A percentile compares a stretch with the other conserved stretches of the same genome.
phyloP scores from a whole-genome alignment of 2,113 vertebrate species.

The Parotia lawesii region DNA sequence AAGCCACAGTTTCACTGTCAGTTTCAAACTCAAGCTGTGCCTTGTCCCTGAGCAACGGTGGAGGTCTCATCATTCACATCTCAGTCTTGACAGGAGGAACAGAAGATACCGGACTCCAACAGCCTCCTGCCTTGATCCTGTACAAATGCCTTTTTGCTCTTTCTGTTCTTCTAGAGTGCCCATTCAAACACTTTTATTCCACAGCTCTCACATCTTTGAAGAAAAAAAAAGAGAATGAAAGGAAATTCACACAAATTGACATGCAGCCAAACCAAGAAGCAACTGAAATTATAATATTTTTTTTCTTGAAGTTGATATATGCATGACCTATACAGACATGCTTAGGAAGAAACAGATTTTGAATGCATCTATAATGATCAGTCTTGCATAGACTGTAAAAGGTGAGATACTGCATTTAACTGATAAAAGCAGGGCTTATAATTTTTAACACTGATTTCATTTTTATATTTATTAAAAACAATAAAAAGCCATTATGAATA shows the following conservation, averaged over 20 bases:
- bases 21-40: background rate
- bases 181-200: background rate
- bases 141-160: background rate
- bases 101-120: background rate
- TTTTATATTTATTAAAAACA: constrained; percentile 32
- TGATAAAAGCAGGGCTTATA: background rate
- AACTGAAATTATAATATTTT: background rate
- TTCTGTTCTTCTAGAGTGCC: background rate
- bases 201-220: background rate
- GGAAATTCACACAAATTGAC: background rate
- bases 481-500: background rate
- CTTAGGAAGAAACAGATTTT: background rate
- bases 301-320: background rate
- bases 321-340: background rate
- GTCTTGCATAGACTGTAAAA: background rate
- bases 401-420: background rate
- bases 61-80: background rate
- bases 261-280: background rate
- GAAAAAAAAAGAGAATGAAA: accelerated
- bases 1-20: background rate
- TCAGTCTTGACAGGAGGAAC: background rate
- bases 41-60: background rate
- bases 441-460: background rate
- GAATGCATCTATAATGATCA: background rate
- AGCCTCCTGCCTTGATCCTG: background rate